Evolutionary conservation across 2,888 invertebrate species (phyloP), one percentile per base, ranked within the genome.

Genomic region (Euplagia quadripunctaria): DNA sequence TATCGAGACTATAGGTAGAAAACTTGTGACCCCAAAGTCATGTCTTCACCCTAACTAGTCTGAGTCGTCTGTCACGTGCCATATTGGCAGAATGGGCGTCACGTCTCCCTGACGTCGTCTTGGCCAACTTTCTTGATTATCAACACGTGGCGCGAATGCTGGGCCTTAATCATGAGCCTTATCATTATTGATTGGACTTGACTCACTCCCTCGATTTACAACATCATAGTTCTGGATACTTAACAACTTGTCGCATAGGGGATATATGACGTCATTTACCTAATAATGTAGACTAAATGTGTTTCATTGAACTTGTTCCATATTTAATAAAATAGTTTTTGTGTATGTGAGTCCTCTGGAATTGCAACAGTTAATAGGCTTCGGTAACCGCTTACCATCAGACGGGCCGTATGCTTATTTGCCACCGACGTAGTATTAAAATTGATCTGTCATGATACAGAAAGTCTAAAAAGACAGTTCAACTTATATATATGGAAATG

Each of bases 41-140:
- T 70, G 58, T 79, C 74, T 74, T 31, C 58, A 68, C 52, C 20
- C 58, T 83, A n/a, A 42, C 49, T 82, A 84, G 72, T 86, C 85
- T 89, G 72, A 86, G 87, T 77, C 81, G 20, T 76, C 78, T 72
- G 79, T 89, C 91, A 92, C 90, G 92, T 89, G 89, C 90, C 91
- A 85, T 90, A 90, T 92, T 90, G 93, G 87, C 86, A 85, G 90
- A 90, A 93, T 91, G 92, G 88, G 85, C 85, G 90, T 90, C 94
- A 94, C 93, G 94, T 94, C 89, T 80, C 86, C 83, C 85, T 86
- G 88, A 88, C 88, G 87, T 88, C 91, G 90, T 89, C 90, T 89
- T 80, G 85, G 91, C 91, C 92, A 94, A 93, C 88, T 94, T 94
- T 91, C 91, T 92, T 94, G 94, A 94, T 94, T 94, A 94, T 92